Evolutionary conservation across 1,140 invertebrate species (phyloP), one percentile per base, ranked within the genome.

Genomic region (Ceratosolen solmsi): DNA sequence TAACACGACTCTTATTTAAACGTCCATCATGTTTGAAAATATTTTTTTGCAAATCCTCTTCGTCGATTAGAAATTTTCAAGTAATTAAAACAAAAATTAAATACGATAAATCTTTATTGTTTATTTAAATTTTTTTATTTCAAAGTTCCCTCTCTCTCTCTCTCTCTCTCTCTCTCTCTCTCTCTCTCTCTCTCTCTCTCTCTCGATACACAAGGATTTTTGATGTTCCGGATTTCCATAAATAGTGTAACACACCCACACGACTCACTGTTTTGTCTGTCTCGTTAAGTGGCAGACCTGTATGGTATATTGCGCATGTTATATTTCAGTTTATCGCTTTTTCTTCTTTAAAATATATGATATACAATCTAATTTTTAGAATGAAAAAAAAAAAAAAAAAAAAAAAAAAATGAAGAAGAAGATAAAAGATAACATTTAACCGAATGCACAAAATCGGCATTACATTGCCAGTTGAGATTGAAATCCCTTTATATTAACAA

Each of bases 161-260:
- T 54, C 51, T 54, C 51, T 20, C 51, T 20, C 51, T 22, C 11
- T 54, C 51, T 15, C 51, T 15, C 20, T 54, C 13, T 54, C 20
- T 54, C 51, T 22, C 20, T 17, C 51, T 22, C 51, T 11, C 51
- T 54, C 17, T 8, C 51, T 54, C 17, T 68, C 20, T 36, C 15
- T 33, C 3, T 63, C 27, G 4, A 38, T 3, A 68, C 22, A 9
- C 33, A 9, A 68, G 63, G 38, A 38, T 38, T 38, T 63, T 68
- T 68, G 33, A 68, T 38, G 63, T 68, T 38, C 36, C 33, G 33
- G 36, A 38, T 68, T 68, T 17, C 33, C 63, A 68, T 68, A 68
- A 68, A 68, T n/a, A 68, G 33, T 68, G 63, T 38, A 68, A 38
- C 36, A 33, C 17, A 68, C 36, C 63, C 17, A 68, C 63, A 68